These are phyloP conservation scores for Siphamia tubifer DNA, from an alignment of 2,113 vertebrate genomes.

Conservation along the genomic window DNA sequence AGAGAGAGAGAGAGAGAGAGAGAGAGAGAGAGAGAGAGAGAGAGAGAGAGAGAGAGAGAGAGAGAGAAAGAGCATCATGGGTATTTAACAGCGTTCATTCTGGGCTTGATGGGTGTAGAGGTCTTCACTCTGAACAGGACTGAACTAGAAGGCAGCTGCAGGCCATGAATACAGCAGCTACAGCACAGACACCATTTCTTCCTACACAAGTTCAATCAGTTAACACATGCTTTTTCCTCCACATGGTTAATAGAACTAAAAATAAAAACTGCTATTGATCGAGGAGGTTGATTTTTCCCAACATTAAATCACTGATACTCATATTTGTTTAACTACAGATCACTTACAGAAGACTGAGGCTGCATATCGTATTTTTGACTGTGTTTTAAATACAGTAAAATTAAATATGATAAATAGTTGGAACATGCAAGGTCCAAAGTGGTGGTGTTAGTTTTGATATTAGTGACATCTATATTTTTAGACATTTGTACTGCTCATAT, in stretches of 20 bases:
- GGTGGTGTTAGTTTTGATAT: too few relatives aligned
- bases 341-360: not conserved
- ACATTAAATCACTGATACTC: not conserved
- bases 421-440: too few relatives aligned
- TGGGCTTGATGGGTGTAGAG: slow-evolving; percentile 38
- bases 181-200: slow-evolving; percentile 13
- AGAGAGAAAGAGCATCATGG: slow-evolving; percentile 21
- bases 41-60: not conserved
- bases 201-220: not conserved
- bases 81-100: slow-evolving; percentile 58
- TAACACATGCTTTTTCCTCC: slow-evolving; percentile 24
- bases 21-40: slow-evolving; percentile 1
- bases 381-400: not conserved
- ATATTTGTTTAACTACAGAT: not conserved
- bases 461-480: too few relatives aligned
- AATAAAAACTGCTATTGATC: not conserved
- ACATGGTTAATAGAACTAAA: not conserved
- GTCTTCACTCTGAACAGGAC: slow-evolving; percentile 54
- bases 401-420: too few relatives aligned
- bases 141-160: slow-evolving; percentile 57
- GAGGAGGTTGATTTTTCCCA: not conserved
- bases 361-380: too few relatives aligned
- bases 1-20: slow-evolving; percentile 6
- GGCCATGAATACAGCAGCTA: slow-evolving; percentile 50
- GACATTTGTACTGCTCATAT: too few relatives aligned